Evolutionary conservation across 2,113 vertebrate species (phyloP).

Genomic region (Hiodon tergisus): DNA sequence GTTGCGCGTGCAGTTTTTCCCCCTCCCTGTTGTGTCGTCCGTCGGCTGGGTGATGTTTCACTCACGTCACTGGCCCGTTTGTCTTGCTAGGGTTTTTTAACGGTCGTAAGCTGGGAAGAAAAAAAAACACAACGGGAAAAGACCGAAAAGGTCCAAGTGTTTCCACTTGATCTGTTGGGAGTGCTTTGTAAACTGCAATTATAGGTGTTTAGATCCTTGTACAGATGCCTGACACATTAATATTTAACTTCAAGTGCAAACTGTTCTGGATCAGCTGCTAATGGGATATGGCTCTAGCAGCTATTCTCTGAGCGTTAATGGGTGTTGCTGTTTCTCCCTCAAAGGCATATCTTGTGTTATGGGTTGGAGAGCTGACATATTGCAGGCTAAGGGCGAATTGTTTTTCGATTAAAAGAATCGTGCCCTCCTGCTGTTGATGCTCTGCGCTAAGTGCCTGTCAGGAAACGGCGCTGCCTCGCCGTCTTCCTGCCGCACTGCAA

Average conservation of each 20-base stretch:
- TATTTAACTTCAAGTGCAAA: not conserved
- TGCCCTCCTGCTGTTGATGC: not conserved
- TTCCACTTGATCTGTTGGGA: not conserved
- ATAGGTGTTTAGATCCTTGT: not conserved
- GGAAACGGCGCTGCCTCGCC: too few relatives aligned
- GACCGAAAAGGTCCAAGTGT: not conserved
- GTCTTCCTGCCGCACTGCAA: too few relatives aligned
- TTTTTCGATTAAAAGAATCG: not conserved
- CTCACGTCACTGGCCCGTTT: not conserved
- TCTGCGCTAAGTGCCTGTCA: not conserved
- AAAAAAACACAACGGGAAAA: not conserved
- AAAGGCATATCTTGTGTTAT: too few relatives aligned
- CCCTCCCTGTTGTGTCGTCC: not conserved
- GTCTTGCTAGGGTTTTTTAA: too few relatives aligned
- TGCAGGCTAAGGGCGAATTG: not conserved
- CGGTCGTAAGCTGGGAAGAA: too few relatives aligned
- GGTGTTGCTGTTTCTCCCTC: not conserved
- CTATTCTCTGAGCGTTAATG: not conserved
- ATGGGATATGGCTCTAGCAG: not conserved
- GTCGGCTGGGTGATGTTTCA: not conserved
- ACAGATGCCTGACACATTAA: too few relatives aligned
- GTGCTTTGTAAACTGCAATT: not conserved
- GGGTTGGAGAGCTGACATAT: not conserved
- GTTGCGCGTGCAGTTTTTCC: not conserved
- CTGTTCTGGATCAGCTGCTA: not conserved